Base-by-base conservation (phyloP, 2,797 vertebrate species). In the Fratercula arctica region DNA sequence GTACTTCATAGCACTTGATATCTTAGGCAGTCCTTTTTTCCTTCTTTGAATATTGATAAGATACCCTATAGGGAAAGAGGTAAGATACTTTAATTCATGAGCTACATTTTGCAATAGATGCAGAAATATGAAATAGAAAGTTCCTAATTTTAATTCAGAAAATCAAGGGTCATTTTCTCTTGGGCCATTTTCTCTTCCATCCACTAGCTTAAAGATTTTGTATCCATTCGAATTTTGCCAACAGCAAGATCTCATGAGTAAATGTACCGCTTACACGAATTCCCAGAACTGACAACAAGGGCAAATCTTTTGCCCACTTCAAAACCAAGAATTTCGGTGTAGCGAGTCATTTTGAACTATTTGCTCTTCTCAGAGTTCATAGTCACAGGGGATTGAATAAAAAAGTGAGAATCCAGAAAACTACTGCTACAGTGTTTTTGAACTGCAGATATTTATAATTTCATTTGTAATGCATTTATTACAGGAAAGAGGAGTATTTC, bases 151-250 rank as follows among this genome's bases (percentile, higher is more conserved):
- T 35, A 68, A 33, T 78, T 81, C 57, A 69, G 33, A 85, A 89
- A 88, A 83, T n/a, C 18, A 86, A 85, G 56, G 51, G 18, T 69
- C 20, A 13, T 91, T 94, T 95, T 94, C 75, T 93, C 53, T 87
- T 37, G 64, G 20, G 53, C 17, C 53, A 57, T 93, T 87, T 80
- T 83, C 33, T 82, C 39, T 93, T 87, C 70, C 25, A 51, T 90
- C 50, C 45, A 53, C 51, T 63, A 61, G 51, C n/a, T 91, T 78
- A 51, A 90, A 84, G 50, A 94, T 66, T 90, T 84, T 91, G 69
- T 80, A 87, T 89, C 76, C 35, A 56, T 75, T 75, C 94, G 64
- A 88, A 81, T 91, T 94, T 95, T 95, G 85, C 94, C 89, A 93
- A 37, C 43, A 94, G 94, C 89, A 82, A 89, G 41, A 56, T 73